Evolutionary conservation across 2,113 vertebrate genomes (phyloP).

Genomic region (Callorhinus ursinus): DNA sequence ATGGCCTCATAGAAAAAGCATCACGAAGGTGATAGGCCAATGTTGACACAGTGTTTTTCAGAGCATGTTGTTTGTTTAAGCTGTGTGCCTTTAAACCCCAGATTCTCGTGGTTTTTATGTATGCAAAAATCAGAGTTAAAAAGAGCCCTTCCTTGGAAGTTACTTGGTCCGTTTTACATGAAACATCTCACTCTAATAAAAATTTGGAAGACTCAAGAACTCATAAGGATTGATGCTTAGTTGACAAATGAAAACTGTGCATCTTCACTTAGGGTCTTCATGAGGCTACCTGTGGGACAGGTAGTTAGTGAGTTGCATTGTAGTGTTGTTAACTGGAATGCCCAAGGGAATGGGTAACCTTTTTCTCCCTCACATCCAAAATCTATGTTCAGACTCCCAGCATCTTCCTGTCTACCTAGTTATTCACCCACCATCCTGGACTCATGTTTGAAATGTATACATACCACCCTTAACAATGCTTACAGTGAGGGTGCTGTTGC

Average conservation of each 20-base stretch:
- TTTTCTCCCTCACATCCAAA: neutral
- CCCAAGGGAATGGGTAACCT: neutral
- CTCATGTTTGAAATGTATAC: neutral
- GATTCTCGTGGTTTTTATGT: neutral
- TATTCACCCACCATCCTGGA: neutral
- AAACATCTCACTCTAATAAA: neutral
- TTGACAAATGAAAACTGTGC: neutral
- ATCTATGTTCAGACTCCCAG: neutral
- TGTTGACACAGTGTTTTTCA: neutral
- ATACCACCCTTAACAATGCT: neutral
- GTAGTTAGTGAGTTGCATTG: neutral
- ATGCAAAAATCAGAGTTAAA: neutral
- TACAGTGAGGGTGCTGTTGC: neutral
- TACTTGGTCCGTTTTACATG: neutral
- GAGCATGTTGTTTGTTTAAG: neutral
- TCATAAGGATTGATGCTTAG: neutral
- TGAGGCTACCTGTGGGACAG: neutral
- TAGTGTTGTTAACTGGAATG: neutral
- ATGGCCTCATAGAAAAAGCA: neutral
- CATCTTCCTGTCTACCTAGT: neutral
- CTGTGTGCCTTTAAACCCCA: neutral
- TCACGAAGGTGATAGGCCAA: neutral
- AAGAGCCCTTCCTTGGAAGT: neutral
- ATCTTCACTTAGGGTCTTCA: neutral
- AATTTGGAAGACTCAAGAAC: neutral